Evolutionary conservation across 2,888 invertebrate species (phyloP).

Genomic region (Ceriagrion tenellum): DNA sequence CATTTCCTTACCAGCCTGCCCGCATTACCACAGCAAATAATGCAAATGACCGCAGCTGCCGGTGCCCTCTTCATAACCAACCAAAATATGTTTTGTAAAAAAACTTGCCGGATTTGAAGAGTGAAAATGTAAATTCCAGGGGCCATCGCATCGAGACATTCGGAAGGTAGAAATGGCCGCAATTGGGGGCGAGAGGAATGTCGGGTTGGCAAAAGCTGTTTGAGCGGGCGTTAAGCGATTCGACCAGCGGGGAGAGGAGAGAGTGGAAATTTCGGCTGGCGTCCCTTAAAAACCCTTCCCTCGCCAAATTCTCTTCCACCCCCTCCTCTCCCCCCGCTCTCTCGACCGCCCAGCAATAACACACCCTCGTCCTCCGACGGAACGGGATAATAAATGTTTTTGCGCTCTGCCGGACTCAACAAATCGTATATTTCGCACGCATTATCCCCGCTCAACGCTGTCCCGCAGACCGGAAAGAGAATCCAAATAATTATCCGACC

Average conservation of each 20-base stretch:
- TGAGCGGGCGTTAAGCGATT: not conserved
- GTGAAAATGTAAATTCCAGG: not conserved
- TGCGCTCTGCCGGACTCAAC: conserved; percentile 65
- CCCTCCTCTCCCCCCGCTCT: not conserved
- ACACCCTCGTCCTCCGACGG: not conserved
- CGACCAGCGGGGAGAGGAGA: not conserved
- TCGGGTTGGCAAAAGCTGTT: not conserved
- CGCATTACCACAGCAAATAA: no score
- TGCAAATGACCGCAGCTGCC: no score
- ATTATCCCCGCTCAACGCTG: conserved; percentile 43
- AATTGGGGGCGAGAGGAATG: not conserved
- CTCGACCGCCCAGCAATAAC: not conserved
- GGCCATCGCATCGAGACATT: not conserved
- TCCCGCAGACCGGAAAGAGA: conserved; percentile 37
- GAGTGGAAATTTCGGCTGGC: not conserved
- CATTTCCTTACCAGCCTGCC: no score
- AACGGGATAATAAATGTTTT: conserved; percentile 58
- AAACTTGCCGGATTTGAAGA: not conserved
- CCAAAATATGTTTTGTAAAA: no score
- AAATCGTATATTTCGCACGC: conserved; percentile 56
- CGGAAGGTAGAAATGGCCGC: not conserved
- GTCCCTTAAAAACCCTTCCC: not conserved
- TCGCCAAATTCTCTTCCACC: not conserved
- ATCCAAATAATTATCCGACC: conserved; percentile 53
- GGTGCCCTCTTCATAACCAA: no score